Evolutionary conservation across 2,888 invertebrate species (phyloP), one percentile per base, ranked within the genome.

Genomic region (Acleris sparsana): DNA sequence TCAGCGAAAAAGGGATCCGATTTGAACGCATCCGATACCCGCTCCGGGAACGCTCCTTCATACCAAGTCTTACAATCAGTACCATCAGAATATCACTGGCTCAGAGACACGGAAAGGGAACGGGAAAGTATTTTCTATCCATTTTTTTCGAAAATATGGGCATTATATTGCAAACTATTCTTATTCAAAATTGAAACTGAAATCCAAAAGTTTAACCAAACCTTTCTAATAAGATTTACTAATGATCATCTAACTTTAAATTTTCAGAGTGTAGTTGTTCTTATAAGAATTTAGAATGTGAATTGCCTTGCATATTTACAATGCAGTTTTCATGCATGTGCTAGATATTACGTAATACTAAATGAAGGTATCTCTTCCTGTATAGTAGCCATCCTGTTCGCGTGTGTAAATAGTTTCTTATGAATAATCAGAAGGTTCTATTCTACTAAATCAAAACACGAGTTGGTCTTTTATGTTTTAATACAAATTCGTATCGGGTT

Each of bases 371-470:
- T 59, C 29, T 49, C 17, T 48, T 18, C 53, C 39, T 39, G 17
- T 49, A 53, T 43, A 33, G 46, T 46, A n/a, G 17, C 46, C 39
- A 17, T 46, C 17, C 39, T 1, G 43, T 43, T 62, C 29, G 48
- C 29, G 48, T 25, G 53, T 58, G 22, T 52, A 16, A 11, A 18
- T 7, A 65, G 71, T 65, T 63, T 57, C 62, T 63, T 62, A 43
- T 63, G 71, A 71, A 67, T 75, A 72, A 71, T 72, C 73, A 77
- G 75, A 82, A 86, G 92, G 91, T 88, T 82, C 92, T 92, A 92
- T 83, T 75, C 92, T 92, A 92, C 92, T 81, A 91, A 92, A 92
- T 92, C 88, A 92, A 92, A 92, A 91, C 87, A 89, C 89, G 83
- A 73, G 78, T 87, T 83, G 85, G 86, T 89, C 88, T 90, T 91